Evolutionary conservation across 2,888 invertebrate species (phyloP).

Genomic region (Caenorhabditis parvicauda): DNA sequence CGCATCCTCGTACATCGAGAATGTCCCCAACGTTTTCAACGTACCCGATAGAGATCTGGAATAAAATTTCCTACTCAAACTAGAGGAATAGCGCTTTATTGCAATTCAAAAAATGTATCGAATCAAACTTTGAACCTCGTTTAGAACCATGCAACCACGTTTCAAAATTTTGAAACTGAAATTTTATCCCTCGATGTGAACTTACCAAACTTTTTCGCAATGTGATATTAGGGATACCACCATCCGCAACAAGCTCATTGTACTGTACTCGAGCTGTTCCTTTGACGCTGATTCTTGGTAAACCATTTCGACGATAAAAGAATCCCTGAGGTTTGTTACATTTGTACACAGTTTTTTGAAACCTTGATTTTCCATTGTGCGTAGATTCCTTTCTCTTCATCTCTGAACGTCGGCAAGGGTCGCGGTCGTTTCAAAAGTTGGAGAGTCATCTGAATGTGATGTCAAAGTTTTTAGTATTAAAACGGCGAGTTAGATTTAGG

Average conservation of each 20-base stretch:
- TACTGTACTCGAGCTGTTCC: constrained; percentile 35
- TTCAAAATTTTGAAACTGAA: too few relatives aligned
- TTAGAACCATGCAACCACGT: too few relatives aligned
- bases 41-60: constrained; percentile 37
- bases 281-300: constrained; percentile 32
- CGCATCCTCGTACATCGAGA: constrained; percentile 36
- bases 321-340: constrained; percentile 24
- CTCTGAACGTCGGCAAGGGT: constrained; percentile 38
- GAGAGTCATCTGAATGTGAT: constrained; percentile 20
- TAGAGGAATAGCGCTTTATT: too few relatives aligned
- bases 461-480: neutral
- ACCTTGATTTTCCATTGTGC: constrained; percentile 48
- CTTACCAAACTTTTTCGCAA: constrained; percentile 13
- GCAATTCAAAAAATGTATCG: too few relatives aligned
- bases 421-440: constrained; percentile 43
- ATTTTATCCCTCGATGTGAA: neutral
- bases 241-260: constrained; percentile 20
- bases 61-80: neutral
- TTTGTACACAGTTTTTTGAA: neutral
- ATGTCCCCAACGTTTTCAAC: constrained; percentile 34
- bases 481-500: neutral
- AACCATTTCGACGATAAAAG: constrained; percentile 24
- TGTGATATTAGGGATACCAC: constrained; percentile 23
- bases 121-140: too few relatives aligned
- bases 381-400: constrained; percentile 42